These are phyloP conservation scores for Narcine bancroftii DNA, from an alignment of 2,113 vertebrate genomes.

Conservation along the genomic window DNA sequence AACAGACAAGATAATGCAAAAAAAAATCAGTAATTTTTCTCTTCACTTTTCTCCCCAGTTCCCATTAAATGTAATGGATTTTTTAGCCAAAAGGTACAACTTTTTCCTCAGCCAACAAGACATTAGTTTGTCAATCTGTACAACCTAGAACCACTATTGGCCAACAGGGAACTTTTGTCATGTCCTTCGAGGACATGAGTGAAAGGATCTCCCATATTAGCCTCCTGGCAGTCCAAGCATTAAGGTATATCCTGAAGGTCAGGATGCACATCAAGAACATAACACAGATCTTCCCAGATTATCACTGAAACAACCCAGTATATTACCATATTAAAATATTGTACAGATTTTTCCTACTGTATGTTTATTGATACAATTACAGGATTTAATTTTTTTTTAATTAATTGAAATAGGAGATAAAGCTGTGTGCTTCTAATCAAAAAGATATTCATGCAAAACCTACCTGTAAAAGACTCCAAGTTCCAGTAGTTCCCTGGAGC, in stretches of 20 bases:
- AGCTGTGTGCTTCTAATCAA: not conserved
- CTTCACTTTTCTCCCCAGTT: not conserved
- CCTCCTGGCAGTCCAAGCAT: not conserved
- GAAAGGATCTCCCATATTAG: not conserved
- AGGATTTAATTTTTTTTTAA: not conserved
- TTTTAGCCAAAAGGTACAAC: not conserved
- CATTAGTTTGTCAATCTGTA: not conserved
- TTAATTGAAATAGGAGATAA: not conserved
- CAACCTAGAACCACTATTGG: not conserved
- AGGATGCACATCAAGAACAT: not conserved
- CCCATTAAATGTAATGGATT: not conserved
- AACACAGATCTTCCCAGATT: not conserved
- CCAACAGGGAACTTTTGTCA: not conserved
- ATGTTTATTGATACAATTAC: not conserved
- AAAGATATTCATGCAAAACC: constrained; percentile 11
- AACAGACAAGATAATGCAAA: not conserved
- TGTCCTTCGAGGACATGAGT: not conserved
- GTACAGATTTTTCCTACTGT: not conserved
- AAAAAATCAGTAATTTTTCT: not conserved
- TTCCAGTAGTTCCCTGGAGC: constrained; percentile 53
- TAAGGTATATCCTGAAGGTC: not conserved
- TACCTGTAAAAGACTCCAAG: constrained; percentile 55
- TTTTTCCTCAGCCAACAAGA: not conserved
- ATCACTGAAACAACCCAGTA: not conserved
- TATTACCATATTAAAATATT: not conserved